Conservation (phyloP, 1,140 invertebrate species). For the Sitobion miscanthi region DNA sequence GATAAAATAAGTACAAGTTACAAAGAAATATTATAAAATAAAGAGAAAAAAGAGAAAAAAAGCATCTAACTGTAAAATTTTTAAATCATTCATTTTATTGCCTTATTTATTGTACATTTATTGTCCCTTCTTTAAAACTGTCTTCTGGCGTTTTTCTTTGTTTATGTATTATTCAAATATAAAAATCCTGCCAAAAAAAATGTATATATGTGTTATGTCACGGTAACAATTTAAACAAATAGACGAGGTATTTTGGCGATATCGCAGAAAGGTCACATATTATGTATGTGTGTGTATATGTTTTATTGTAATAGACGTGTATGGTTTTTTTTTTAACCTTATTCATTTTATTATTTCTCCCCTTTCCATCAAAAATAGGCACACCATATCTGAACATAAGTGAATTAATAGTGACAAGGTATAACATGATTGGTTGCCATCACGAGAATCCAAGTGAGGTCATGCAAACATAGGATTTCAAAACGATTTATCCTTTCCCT, state of each 20-base stretch:
- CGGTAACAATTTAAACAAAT: constrained; percentile 45
- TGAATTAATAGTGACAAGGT: constrained; percentile 55
- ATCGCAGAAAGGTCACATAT: constrained; percentile 55
- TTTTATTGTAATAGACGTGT: constrained; percentile 36
- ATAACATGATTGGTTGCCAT: constrained; percentile 52
- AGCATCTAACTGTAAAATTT: background rate
- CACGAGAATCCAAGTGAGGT: constrained; percentile 42
- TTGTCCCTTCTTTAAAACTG: constrained; percentile 26
- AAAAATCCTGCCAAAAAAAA: constrained; percentile 39
- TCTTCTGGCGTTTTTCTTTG: constrained; percentile 25
- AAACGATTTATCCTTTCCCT: constrained; percentile 38
- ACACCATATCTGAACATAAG: constrained; percentile 40
- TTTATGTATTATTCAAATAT: constrained; percentile 43
- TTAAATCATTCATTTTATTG: constrained; percentile 41
- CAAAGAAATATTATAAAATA: constrained; percentile 5
- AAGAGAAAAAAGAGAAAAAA: background rate
- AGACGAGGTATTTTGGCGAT: constrained; percentile 51
- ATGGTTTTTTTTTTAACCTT: constrained; percentile 43
- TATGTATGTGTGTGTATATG: constrained; percentile 26
- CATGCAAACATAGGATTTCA: constrained; percentile 52
- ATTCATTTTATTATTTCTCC: constrained; percentile 53
- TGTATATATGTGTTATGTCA: constrained; percentile 43
- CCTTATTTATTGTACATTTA: constrained; percentile 41
- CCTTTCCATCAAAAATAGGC: constrained; percentile 46
- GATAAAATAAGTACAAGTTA: background rate